phyloP scores from a whole-genome alignment of 2,797 vertebrate genomes.

The Hydrocynus forskahlii region DNA sequence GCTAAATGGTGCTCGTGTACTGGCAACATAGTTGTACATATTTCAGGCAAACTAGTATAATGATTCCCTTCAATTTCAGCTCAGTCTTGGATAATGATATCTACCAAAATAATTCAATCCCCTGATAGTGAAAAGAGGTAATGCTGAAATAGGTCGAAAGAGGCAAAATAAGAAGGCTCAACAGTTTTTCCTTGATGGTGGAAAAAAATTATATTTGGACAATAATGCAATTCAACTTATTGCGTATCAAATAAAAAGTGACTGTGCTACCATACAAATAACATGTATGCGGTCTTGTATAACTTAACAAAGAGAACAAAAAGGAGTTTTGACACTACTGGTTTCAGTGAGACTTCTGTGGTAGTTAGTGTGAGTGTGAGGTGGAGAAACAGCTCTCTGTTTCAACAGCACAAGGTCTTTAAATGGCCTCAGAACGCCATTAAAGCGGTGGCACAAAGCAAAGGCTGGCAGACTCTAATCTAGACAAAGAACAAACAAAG shows the following conservation, averaged over 20 bases:
- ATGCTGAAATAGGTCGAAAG: conserved; percentile 25
- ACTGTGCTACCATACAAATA: conserved; percentile 58
- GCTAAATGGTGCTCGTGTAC: conserved; percentile 57
- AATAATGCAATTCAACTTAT: conserved; percentile 37
- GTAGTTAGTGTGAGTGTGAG: conserved; percentile 33
- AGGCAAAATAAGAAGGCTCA: conserved; percentile 22
- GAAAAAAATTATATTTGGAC: conserved; percentile 8
- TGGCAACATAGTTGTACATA: conserved; percentile 58
- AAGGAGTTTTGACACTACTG: conserved; percentile 18
- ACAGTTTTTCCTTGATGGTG: not conserved
- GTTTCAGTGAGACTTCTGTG: no score
- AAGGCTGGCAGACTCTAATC: conserved; percentile 33
- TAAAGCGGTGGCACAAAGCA: conserved; percentile 46
- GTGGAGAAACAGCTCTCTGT: conserved; percentile 47
- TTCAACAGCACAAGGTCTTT: conserved; percentile 51
- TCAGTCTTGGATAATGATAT: conserved; percentile 31
- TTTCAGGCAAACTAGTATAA: conserved; percentile 53
- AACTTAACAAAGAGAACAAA: conserved; percentile 25
- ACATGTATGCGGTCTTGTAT: conserved; percentile 24
- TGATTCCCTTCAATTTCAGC: conserved; percentile 38
- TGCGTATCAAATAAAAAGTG: conserved; percentile 60
- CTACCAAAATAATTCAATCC: conserved; percentile 56
- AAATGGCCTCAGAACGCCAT: conserved; percentile 46
- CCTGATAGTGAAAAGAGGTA: conserved; percentile 51
- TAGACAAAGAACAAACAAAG: conserved; percentile 32